Conservation (phyloP, 2,113 vertebrate genomes). For the Pterocles burchelli region DNA sequence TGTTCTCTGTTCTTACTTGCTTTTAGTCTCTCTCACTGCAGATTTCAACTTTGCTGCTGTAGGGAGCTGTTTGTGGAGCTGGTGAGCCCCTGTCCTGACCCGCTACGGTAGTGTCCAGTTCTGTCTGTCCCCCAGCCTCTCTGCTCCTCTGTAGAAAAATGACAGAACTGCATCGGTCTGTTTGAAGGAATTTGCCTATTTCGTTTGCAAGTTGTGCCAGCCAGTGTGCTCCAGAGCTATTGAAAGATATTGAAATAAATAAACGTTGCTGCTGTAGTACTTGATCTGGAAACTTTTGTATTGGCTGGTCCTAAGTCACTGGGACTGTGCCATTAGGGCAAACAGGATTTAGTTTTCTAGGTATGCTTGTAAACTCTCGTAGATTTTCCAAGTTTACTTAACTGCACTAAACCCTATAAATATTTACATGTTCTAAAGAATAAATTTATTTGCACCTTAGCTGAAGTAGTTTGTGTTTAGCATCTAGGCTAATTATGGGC, state of each 20-base stretch:
- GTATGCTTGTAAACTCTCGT: background rate
- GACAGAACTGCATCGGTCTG: background rate
- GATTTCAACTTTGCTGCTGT: background rate
- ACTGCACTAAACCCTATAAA: background rate
- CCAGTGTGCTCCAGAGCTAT: background rate
- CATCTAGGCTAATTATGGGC: background rate
- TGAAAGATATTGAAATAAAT: background rate
- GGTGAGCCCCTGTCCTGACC: background rate
- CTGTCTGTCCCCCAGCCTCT: no score
- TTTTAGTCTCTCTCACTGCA: background rate
- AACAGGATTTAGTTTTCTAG: background rate
- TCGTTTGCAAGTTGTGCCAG: background rate
- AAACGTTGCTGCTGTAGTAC: background rate
- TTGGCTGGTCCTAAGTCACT: background rate
- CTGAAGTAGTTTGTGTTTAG: background rate
- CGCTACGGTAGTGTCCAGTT: rapidly evolving
- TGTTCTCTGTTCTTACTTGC: background rate
- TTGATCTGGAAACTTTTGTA: background rate
- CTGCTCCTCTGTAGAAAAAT: background rate
- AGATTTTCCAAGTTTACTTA: background rate
- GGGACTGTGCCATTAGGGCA: background rate
- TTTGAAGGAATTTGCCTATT: background rate
- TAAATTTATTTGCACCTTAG: background rate
- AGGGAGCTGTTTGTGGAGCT: background rate
- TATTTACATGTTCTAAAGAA: background rate